Evolutionary conservation across 2,888 invertebrate species (phyloP), one percentile per base, ranked within the genome.

Genomic region (Aphodius sticticus): DNA sequence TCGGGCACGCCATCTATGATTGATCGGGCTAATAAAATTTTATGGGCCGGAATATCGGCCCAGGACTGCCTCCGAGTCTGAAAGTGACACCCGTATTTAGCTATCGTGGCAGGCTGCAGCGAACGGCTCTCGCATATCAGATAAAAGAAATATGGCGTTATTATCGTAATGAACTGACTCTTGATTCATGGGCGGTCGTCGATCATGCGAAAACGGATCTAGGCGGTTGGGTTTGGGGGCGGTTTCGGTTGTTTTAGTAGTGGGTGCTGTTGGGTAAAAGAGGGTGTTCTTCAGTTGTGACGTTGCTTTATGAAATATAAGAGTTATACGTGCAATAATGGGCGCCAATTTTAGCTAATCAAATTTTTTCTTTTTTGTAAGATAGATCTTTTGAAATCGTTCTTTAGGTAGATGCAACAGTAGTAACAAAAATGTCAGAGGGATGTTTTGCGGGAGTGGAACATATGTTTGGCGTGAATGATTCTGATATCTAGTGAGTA

Each of bases 21-120:
- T 37, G 74, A 74, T 74, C 7, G 74, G n/a, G 74, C 35, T 74
- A 74, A 74, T 74, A 74, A 74, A 74, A 74, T 74, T 74, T 74
- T 74, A 74, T 74, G 74, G 37, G 35, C 35, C 36, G 37, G 36
- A 74, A 74, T 74, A 74, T 53, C 35, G 74, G 74, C 37, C 26
- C 74, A 15, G 37, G 37, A 74, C 37, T 35, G 9, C 71, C 26
- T 26, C 26, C 26, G 26, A 26, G 53, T 12, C 53, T 53, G 53
- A 53, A 53, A 53, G 53, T 53, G 53, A 53, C 53, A 53, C 53
- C 53, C 53, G 53, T 5, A 12, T 53, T 53, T 53, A 53, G 53
- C 53, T 53, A 53, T 53, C 53, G 12, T 5, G 53, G 53, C 53
- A 12, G 53, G 53, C 53, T 7, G 53, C 4, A 26, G 7, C 12